These are phyloP conservation scores for Ophiodon elongatus DNA, from an alignment of 2,113 vertebrate species.

Conservation along the genomic window DNA sequence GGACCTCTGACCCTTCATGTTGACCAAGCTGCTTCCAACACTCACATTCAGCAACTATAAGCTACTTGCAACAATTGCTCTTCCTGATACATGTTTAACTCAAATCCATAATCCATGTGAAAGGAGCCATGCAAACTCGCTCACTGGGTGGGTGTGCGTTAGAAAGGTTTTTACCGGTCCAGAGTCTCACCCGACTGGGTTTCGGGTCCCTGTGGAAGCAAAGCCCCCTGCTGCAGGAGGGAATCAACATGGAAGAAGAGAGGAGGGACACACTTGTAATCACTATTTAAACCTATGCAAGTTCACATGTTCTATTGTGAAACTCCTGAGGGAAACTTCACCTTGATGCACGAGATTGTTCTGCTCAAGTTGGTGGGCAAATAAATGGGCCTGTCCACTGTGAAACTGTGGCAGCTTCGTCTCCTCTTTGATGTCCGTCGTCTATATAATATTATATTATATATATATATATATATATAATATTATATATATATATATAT, in stretches of 20 bases:
- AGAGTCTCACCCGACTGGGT: too few relatives aligned
- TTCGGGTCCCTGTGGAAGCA: too few relatives aligned
- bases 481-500: too few relatives aligned
- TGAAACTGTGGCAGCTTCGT: background rate
- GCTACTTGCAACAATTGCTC: constrained; percentile 28
- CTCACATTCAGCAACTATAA: constrained; percentile 21
- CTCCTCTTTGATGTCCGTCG: background rate
- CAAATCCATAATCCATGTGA: background rate
- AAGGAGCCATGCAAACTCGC: background rate
- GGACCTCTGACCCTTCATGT: constrained; percentile 34
- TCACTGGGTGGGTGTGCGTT: background rate
- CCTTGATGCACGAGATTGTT: background rate
- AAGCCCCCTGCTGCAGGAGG: too few relatives aligned
- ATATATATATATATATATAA: too few relatives aligned
- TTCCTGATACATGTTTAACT: constrained; percentile 4
- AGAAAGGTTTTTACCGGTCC: too few relatives aligned
- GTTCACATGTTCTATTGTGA: too few relatives aligned
- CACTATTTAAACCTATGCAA: too few relatives aligned
- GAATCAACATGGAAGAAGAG: too few relatives aligned
- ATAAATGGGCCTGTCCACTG: background rate
- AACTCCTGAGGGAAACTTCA: background rate
- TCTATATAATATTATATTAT: too few relatives aligned
- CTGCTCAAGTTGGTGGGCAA: background rate
- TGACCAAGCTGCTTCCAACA: constrained; percentile 45
- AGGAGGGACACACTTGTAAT: too few relatives aligned